Base-by-base conservation (phyloP, 2,888 invertebrate genomes). In the Bugulina stolonifera region DNA sequence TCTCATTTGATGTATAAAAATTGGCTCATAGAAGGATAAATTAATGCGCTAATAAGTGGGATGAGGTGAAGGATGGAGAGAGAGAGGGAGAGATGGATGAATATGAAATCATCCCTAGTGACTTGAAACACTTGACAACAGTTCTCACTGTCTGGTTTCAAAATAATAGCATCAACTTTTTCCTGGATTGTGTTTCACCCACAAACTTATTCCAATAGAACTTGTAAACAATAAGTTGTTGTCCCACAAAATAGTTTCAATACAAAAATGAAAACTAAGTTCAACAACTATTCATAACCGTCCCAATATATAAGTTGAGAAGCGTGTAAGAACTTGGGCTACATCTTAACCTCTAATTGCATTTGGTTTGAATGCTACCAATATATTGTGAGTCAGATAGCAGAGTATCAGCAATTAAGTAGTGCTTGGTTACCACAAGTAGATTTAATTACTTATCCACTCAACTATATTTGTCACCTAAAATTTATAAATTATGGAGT, bases 261-360 rank as follows among this genome's bases (percentile, higher is more conserved):
- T n/a, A n/a, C n/a, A n/a, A n/a, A n/a, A n/a, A n/a, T n/a, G n/a
- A n/a, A n/a, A n/a, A n/a, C n/a, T n/a, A n/a, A n/a, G n/a, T n/a
- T n/a, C n/a, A n/a, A n/a, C n/a, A n/a, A n/a, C n/a, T n/a, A n/a
- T n/a, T n/a, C n/a, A n/a, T n/a, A n/a, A n/a, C n/a, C n/a, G n/a
- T n/a, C n/a, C n/a, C n/a, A n/a, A n/a, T n/a, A n/a, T n/a, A n/a
- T n/a, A n/a, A n/a, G n/a, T n/a, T n/a, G n/a, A n/a, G n/a, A n/a
- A n/a, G n/a, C n/a, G n/a, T n/a, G n/a, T 43, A 18, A 43, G 43
- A 43, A 43, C 43, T 43, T 43, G 18, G 43, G 43, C 43, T 43
- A 43, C 43, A 43, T 43, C 43, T 43, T 43, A 64, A 27, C 29
- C 64, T 64, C 27, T 64, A 64, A 64, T 64, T 64, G 64, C 27